A percentile compares a stretch with the other conserved stretches of the same genome.
These are phyloP conservation scores for Mesorhabditis sp. DNA, from an alignment of 2,888 invertebrate species.

Conservation along the genomic window DNA sequence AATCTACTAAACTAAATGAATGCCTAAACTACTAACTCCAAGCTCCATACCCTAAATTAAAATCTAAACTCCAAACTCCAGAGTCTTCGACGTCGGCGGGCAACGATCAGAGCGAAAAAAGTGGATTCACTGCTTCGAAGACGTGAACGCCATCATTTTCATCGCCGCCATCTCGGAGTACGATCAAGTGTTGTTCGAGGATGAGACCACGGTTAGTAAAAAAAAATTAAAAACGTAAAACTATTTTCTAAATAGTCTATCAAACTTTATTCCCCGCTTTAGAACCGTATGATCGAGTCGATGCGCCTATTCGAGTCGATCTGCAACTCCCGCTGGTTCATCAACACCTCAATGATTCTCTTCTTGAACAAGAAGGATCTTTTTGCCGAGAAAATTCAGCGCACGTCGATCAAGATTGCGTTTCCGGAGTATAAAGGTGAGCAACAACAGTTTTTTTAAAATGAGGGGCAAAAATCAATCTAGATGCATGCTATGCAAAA, in stretches of 20 bases:
- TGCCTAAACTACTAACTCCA: too few species aligned
- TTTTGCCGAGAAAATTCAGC: constrained; percentile 53
- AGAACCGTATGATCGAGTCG: constrained; percentile 57
- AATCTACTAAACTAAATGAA: too few species aligned
- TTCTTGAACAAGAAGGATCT: constrained; percentile 56
- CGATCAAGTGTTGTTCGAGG: constrained; percentile 57
- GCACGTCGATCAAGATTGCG: constrained; percentile 40
- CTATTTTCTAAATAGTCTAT: not conserved
- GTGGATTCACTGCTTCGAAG: constrained; percentile 53
- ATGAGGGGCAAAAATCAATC: constrained; percentile 16
- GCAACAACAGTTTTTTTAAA: constrained; percentile 10
- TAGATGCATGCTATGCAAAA: constrained; percentile 67
- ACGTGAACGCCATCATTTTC: constrained; percentile 57
- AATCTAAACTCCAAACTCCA: constrained; percentile 21
- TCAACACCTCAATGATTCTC: constrained; percentile 58
- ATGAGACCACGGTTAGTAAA: constrained; percentile 51
- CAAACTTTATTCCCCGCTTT: constrained; percentile 14
- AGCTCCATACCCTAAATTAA: too few species aligned
- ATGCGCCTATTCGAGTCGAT: constrained; percentile 57
- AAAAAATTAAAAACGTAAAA: constrained; percentile 15
- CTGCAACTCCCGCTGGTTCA: constrained; percentile 57
- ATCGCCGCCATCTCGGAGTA: constrained; percentile 49
- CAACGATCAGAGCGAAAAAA: constrained; percentile 55
- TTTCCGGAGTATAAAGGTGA: constrained; percentile 58
- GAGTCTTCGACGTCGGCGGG: constrained; percentile 57